Evolutionary conservation across 1,140 invertebrate genomes (phyloP).

Genomic region (Drosophila auraria): DNA sequence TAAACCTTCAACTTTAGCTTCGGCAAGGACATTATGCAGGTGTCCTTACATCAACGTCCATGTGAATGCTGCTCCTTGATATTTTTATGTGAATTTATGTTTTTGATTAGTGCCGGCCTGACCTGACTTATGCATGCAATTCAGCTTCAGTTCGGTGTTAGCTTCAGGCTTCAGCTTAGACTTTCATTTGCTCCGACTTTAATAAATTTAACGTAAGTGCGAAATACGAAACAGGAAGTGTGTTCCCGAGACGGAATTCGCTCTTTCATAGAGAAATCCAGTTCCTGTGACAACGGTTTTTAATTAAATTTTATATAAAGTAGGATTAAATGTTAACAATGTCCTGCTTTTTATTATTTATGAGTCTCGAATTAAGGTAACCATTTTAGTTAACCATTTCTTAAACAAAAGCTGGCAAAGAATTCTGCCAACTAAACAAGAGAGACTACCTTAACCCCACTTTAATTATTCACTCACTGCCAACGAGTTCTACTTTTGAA

Average conservation of each 20-base stretch:
- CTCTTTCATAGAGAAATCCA: too few relatives aligned
- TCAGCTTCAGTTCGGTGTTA: conserved; percentile 31
- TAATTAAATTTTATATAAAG: too few relatives aligned
- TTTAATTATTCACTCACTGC: neutral
- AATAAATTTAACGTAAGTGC: conserved; percentile 67
- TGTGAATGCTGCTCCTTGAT: conserved; percentile 47
- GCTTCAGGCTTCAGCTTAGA: conserved; percentile 33
- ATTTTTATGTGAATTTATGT: conserved; percentile 83
- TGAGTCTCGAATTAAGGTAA: too few relatives aligned
- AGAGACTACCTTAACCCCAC: too few relatives aligned
- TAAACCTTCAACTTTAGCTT: conserved; percentile 78
- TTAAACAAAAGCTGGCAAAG: too few relatives aligned
- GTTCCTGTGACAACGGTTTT: too few relatives aligned
- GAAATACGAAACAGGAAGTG: conserved; percentile 13
- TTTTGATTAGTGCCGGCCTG: conserved; percentile 75
- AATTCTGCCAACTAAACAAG: too few relatives aligned
- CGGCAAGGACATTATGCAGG: conserved; percentile 70
- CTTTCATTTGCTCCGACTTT: conserved; percentile 64
- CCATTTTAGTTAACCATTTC: too few relatives aligned
- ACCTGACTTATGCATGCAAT: conserved; percentile 76
- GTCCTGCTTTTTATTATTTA: too few relatives aligned
- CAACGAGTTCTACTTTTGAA: neutral
- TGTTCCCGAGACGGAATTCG: conserved; percentile 1
- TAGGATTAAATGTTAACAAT: too few relatives aligned
- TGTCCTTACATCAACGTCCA: conserved; percentile 51